phyloP scores from a whole-genome alignment of 53 echinoderm and acorn worm genomes.

The Antedon mediterranea region DNA sequence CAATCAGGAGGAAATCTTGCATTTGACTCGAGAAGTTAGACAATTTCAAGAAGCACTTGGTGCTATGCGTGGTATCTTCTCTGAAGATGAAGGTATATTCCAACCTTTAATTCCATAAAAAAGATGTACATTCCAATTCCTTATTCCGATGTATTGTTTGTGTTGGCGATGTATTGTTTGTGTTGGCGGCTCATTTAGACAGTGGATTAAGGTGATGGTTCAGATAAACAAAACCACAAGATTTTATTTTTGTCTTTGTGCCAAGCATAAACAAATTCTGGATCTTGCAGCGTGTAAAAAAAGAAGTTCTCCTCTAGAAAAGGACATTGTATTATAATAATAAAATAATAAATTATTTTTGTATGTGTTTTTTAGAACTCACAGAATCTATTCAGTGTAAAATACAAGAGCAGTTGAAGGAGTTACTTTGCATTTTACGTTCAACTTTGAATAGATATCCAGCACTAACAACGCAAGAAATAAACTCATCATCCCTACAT shows the following conservation, averaged over 20 bases:
- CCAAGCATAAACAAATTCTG: too few relatives aligned
- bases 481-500: conserved; percentile 73
- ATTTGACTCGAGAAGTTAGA: conserved; percentile 78
- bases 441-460: conserved; percentile 58
- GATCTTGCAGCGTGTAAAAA: too few relatives aligned
- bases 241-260: too few relatives aligned
- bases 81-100: not conserved
- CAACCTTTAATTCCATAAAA: too few relatives aligned
- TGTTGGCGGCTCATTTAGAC: too few relatives aligned
- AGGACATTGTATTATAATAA: too few relatives aligned
- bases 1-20: conserved; percentile 93
- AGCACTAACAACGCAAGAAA: conserved; percentile 72
- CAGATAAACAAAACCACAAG: too few relatives aligned
- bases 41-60: conserved; percentile 83
- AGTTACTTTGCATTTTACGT: conserved; percentile 61
- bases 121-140: too few relatives aligned
- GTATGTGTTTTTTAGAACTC: conserved; percentile 30
- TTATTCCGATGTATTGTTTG: too few relatives aligned
- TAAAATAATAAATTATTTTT: not conserved
- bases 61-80: conserved; percentile 37
- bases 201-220: too few relatives aligned
- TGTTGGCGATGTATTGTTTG: too few relatives aligned
- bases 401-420: conserved; percentile 78
- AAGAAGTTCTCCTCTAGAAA: too few relatives aligned
- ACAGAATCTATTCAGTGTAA: conserved; percentile 73